A percentile compares a stretch with the other conserved stretches of the same genome.
Conservation (phyloP, 2,888 invertebrate genomes). For the Melanophora roralis region DNA sequence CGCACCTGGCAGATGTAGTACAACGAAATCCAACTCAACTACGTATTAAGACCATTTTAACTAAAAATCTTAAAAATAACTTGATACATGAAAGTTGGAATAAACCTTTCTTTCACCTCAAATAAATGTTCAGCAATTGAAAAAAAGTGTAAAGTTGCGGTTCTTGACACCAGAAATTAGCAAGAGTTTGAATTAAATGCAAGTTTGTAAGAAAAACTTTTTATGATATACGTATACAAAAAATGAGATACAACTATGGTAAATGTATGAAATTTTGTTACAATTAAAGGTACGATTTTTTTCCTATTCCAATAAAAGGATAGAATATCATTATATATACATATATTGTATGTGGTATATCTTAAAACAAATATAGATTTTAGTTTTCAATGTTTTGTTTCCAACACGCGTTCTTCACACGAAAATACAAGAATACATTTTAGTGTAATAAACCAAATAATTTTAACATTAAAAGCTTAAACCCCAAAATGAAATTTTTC, state of each 20-base stretch:
- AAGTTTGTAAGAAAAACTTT: slow-evolving; percentile 1
- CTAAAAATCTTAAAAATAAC: slow-evolving; percentile 35
- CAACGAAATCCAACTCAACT: slow-evolving; percentile 48
- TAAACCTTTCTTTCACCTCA: not conserved
- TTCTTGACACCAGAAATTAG: not conserved
- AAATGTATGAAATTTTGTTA: not conserved
- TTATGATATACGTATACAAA: too few relatives aligned
- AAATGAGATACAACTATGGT: slow-evolving; percentile 2
- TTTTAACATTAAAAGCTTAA: not conserved
- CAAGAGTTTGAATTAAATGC: slow-evolving; percentile 13
- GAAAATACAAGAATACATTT: not conserved
- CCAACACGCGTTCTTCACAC: not conserved
- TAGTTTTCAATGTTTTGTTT: not conserved
- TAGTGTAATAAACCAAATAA: not conserved
- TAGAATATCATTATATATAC: too few relatives aligned
- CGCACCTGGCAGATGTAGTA: too few relatives aligned
- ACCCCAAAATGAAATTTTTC: not conserved
- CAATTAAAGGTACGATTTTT: too few relatives aligned
- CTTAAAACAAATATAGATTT: not conserved
- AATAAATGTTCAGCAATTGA: not conserved
- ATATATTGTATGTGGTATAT: too few relatives aligned
- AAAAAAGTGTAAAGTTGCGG: not conserved
- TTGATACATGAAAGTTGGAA: not conserved
- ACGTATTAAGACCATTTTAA: not conserved
- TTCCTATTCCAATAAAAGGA: too few relatives aligned